These are phyloP conservation scores for Myotis myotis DNA, from an alignment of 2,797 vertebrate species.

Conservation along the genomic window DNA sequence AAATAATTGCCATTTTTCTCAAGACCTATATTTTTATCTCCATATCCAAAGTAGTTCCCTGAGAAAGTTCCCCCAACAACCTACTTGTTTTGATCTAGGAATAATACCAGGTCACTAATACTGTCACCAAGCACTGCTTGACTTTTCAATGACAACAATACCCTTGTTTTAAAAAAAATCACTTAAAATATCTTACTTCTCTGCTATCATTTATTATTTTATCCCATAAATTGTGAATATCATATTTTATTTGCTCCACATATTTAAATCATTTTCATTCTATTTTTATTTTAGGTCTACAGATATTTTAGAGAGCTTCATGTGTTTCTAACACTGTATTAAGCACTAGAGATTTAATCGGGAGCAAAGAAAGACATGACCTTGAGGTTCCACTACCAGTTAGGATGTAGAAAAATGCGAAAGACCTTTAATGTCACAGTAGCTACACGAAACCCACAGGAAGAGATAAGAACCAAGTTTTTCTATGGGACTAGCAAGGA, in stretches of 20 bases:
- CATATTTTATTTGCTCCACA: background rate
- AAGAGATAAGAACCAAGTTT: background rate
- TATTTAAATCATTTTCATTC: background rate
- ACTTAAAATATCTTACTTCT: background rate
- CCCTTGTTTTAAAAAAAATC: background rate
- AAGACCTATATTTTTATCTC: constrained; percentile 2
- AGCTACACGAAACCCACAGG: background rate
- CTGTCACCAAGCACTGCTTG: background rate
- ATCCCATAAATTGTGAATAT: background rate
- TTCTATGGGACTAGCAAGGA: background rate
- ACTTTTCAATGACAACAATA: background rate
- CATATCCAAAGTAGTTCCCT: background rate
- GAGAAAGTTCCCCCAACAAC: background rate
- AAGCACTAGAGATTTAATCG: background rate
- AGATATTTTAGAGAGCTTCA: background rate
- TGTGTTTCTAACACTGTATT: background rate
- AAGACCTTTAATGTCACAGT: background rate
- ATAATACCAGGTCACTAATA: background rate
- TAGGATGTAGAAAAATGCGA: background rate
- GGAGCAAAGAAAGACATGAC: background rate
- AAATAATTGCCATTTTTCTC: background rate
- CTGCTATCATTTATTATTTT: background rate
- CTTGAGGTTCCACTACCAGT: background rate
- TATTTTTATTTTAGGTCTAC: background rate
- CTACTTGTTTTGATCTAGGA: background rate